These are phyloP conservation scores for Nemotelus nigrinus DNA, from an alignment of 2,888 invertebrate genomes.

Conservation along the genomic window DNA sequence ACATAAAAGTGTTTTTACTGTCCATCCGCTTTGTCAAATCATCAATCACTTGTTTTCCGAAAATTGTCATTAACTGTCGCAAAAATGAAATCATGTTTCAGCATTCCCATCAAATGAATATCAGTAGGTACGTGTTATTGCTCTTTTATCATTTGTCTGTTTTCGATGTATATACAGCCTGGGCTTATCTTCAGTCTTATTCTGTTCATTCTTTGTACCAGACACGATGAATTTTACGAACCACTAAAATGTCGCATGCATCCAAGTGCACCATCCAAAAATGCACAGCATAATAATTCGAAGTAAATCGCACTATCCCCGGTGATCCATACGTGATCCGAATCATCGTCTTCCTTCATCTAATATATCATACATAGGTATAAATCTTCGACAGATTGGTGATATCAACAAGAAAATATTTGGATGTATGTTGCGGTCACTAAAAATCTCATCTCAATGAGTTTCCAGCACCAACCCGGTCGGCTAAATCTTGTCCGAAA, in stretches of 20 bases:
- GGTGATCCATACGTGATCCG: conserved; percentile 36
- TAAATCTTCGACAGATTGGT: not conserved
- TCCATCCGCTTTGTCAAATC: conserved; percentile 37
- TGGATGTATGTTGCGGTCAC: conserved; percentile 10
- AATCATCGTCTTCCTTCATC: conserved; percentile 1
- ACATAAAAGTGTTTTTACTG: conserved; percentile 45
- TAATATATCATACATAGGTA: conserved; percentile 20
- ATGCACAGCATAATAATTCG: conserved; percentile 16
- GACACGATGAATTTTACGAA: not conserved
- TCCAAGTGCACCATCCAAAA: conserved; percentile 15
- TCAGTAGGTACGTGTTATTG: conserved; percentile 34
- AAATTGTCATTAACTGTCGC: conserved; percentile 41
- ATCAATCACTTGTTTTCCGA: conserved; percentile 41
- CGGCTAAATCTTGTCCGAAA: conserved; percentile 2
- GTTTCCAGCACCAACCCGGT: not conserved
- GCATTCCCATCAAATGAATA: conserved; percentile 41
- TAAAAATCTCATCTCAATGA: conserved; percentile 34
- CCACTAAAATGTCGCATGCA: not conserved
- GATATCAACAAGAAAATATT: not conserved
- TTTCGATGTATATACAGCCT: not conserved
- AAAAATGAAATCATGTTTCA: conserved; percentile 45
- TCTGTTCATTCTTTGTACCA: not conserved
- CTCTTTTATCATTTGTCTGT: conserved; percentile 14
- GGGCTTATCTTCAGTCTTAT: not conserved
- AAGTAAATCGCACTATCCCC: conserved; percentile 34